phyloP scores from a whole-genome alignment of 2,797 vertebrate species.

The Bradypus variegatus region DNA sequence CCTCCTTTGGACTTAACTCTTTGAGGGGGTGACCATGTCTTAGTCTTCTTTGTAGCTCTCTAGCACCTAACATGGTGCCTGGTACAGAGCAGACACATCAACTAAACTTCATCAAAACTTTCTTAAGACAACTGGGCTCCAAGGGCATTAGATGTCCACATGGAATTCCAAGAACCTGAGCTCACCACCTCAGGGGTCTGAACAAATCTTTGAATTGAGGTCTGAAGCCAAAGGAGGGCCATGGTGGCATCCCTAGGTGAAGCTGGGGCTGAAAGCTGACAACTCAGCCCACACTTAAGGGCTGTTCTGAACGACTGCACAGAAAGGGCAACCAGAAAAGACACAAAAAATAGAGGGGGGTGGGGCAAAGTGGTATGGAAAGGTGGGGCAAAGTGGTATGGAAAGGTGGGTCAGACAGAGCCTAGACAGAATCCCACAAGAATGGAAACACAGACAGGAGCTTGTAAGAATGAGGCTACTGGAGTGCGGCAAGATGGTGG shows the following conservation, averaged over 20 bases:
- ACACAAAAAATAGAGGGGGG: background rate
- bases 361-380: background rate
- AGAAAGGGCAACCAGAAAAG: background rate
- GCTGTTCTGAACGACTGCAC: background rate
- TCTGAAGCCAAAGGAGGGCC: background rate
- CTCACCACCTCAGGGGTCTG: background rate
- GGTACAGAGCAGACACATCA: background rate
- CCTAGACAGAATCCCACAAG: background rate
- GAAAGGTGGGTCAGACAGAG: background rate
- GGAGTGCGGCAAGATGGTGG: too few species aligned
- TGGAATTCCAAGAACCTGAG: background rate
- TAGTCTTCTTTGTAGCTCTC: background rate
- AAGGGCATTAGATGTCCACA: background rate
- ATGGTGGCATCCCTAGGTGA: background rate
- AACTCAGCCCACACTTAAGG: background rate
- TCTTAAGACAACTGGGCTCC: background rate
- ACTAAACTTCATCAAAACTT: background rate
- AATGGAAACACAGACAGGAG: background rate
- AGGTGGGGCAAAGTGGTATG: background rate
- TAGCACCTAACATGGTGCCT: background rate
- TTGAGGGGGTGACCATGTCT: background rate
- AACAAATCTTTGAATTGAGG: background rate
- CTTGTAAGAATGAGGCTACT: background rate
- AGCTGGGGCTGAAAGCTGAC: background rate
- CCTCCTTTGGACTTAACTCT: background rate